Evolutionary conservation across 2,797 vertebrate genomes (phyloP).

Genomic region (Betta splendens): DNA sequence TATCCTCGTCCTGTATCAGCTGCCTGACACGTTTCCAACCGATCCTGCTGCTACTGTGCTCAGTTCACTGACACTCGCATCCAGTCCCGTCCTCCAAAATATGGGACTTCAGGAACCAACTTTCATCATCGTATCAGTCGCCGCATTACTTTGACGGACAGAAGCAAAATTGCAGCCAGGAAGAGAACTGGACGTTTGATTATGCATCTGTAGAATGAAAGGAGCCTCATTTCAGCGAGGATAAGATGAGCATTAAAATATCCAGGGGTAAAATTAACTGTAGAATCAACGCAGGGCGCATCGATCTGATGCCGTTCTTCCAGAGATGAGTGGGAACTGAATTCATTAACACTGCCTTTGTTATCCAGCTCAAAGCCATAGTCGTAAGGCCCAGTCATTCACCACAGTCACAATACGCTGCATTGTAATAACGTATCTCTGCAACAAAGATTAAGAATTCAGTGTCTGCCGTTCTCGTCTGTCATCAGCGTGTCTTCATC

Average conservation of each 20-base stretch:
- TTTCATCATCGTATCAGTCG: slow-evolving; percentile 7
- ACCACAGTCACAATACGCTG: slow-evolving; percentile 11
- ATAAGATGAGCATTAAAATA: slow-evolving; percentile 26
- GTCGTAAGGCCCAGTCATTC: slow-evolving; percentile 15
- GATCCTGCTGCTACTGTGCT: slow-evolving; percentile 24
- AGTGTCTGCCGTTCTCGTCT: not conserved
- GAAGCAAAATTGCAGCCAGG: slow-evolving; percentile 30
- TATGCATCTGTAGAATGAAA: slow-evolving; percentile 36
- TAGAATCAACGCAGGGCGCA: slow-evolving; percentile 13
- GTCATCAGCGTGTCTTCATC: slow-evolving; percentile 1
- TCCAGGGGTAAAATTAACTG: slow-evolving; percentile 19
- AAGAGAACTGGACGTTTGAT: slow-evolving; percentile 42
- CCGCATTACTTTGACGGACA: slow-evolving; percentile 1
- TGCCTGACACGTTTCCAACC: slow-evolving; percentile 20
- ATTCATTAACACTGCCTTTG: slow-evolving; percentile 19
- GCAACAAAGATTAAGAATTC: not conserved
- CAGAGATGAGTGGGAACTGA: slow-evolving; percentile 13
- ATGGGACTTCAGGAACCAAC: slow-evolving; percentile 3
- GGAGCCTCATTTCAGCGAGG: slow-evolving; percentile 25
- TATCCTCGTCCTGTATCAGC: slow-evolving; percentile 21
- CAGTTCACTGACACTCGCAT: slow-evolving; percentile 11
- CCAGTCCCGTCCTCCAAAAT: not conserved
- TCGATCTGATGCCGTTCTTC: slow-evolving; percentile 24
- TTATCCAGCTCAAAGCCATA: slow-evolving; percentile 11
- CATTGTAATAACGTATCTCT: slow-evolving; percentile 11